Evolutionary conservation across 2,797 vertebrate genomes (phyloP).

Genomic region (Botia kubotai): DNA sequence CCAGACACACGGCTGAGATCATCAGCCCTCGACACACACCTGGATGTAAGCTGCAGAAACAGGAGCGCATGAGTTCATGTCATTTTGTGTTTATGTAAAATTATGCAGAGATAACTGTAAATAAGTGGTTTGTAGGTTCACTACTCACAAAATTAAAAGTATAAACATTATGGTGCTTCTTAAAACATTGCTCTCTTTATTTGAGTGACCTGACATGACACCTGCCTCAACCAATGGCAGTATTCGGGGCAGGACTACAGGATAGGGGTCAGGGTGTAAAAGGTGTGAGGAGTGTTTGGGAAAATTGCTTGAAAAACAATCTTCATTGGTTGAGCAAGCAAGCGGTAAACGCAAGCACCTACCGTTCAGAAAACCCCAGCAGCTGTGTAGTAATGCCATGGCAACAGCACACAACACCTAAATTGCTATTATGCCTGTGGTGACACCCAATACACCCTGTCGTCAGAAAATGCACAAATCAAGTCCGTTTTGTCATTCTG

Average conservation of each 20-base stretch:
- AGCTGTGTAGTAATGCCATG: background rate
- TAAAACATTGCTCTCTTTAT: background rate
- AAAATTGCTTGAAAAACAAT: background rate
- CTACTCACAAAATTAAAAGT: too few relatives aligned
- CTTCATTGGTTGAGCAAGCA: background rate
- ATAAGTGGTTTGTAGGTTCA: too few relatives aligned
- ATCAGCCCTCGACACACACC: constrained; percentile 93
- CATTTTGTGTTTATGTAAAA: too few relatives aligned
- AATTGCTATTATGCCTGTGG: too few relatives aligned
- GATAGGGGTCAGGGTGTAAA: background rate
- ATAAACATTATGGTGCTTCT: too few relatives aligned
- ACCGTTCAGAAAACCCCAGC: too few relatives aligned
- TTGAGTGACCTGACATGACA: background rate
- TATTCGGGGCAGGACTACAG: background rate
- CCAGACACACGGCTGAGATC: constrained; percentile 90
- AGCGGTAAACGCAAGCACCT: background rate
- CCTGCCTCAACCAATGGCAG: background rate
- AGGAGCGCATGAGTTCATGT: background rate
- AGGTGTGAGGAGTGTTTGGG: too few relatives aligned
- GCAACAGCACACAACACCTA: background rate
- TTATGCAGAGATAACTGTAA: background rate
- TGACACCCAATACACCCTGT: too few relatives aligned
- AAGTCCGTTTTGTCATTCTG: background rate
- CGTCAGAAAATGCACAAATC: background rate
- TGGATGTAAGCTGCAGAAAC: constrained; percentile 89